These are phyloP conservation scores for Protula sp. DNA, from an alignment of 2,888 invertebrate species.

Conservation along the genomic window DNA sequence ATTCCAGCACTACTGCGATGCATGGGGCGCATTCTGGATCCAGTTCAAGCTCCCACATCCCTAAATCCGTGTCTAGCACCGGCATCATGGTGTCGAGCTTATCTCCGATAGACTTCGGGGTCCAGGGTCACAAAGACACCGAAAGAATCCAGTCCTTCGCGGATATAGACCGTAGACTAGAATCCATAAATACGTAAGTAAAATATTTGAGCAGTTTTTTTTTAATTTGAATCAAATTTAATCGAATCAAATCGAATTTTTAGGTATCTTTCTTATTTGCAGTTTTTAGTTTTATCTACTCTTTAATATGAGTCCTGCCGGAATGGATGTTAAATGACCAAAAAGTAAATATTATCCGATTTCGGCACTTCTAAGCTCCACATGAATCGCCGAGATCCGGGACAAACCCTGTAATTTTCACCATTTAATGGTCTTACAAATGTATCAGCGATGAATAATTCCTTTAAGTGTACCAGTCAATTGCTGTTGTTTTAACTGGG, in stretches of 20 bases:
- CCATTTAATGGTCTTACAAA: too few relatives aligned
- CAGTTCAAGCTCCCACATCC: neutral
- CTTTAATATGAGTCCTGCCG: too few relatives aligned
- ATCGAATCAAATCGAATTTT: neutral
- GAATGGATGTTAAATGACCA: too few relatives aligned
- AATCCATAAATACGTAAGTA: constrained; percentile 40
- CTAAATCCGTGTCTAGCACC: neutral
- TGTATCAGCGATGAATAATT: neutral
- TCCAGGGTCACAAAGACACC: constrained; percentile 16
- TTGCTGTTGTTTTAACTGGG: too few relatives aligned
- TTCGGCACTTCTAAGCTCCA: too few relatives aligned
- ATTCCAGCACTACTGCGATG: neutral
- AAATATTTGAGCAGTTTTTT: neutral
- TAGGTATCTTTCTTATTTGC: too few relatives aligned
- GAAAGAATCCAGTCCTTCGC: constrained; percentile 26
- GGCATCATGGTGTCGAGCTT: neutral
- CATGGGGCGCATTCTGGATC: neutral
- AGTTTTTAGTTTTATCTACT: too few relatives aligned
- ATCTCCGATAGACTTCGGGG: neutral
- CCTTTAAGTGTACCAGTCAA: too few relatives aligned
- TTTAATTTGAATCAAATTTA: neutral
- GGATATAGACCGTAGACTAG: constrained; percentile 42
- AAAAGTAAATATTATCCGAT: too few relatives aligned
- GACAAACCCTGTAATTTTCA: too few relatives aligned
- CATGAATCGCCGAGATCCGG: too few relatives aligned